Percentiles rank a stretch among this genome's conserved stretches.
Evolutionary conservation across 2,113 vertebrate genomes (phyloP).

Genomic region (Cinclus mexicanus): DNA sequence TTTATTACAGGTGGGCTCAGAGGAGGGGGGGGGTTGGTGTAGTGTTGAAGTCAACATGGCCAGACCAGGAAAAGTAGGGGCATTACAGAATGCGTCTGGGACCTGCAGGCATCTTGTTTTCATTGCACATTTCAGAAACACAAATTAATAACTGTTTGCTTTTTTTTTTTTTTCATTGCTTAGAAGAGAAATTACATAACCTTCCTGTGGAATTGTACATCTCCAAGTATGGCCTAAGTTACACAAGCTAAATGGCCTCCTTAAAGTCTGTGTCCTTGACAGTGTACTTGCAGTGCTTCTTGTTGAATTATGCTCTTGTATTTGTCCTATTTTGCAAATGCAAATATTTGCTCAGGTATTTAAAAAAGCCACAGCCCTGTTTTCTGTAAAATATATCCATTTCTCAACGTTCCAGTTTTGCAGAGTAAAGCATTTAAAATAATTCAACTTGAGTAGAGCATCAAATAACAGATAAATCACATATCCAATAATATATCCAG

Average conservation of each 20-base stretch:
- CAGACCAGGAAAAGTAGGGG: not conserved
- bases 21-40: not conserved
- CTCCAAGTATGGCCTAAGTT: not conserved
- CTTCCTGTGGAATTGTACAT: not conserved
- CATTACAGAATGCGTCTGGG: not conserved
- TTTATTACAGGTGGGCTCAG: not conserved
- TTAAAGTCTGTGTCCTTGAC: not conserved
- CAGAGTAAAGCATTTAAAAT: not conserved
- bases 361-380: not conserved
- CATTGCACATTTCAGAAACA: not conserved
- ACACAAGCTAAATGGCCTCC: not conserved
- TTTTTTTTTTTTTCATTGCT: not conserved
- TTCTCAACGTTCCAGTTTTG: not conserved
- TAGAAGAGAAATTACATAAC: not conserved
- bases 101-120: not conserved
- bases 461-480: not conserved
- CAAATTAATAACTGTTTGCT: not conserved
- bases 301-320: not conserved
- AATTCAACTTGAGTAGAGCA: not conserved
- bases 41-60: not conserved
- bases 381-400: not conserved
- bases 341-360: conserved; percentile 32
- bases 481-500: not conserved
- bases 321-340: conserved; percentile 3
- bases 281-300: not conserved